Base-by-base conservation (phyloP, 2,888 invertebrate species). In the Choristoneura rosaceana region DNA sequence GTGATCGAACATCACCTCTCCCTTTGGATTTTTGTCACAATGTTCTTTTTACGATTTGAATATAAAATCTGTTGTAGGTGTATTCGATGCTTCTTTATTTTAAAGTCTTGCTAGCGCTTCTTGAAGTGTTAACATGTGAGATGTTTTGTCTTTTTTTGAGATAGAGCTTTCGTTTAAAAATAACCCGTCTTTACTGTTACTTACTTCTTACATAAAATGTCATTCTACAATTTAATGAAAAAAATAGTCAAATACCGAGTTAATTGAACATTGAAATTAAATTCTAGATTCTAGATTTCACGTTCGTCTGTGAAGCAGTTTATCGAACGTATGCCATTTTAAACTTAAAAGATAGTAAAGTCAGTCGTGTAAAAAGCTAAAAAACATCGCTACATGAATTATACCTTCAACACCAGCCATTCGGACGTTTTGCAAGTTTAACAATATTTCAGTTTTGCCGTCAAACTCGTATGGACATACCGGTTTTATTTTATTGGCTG, bases 401-500 rank as follows among this genome's bases (percentile, higher is more conserved):
- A 69, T 59, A 52, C 59, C 63, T 64, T 73, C 76, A 80, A 77
- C 75, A 78, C 80, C 80, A 84, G 83, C 84, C 84, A 84, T 79
- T 86, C 85, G 76, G 79, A 81, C 88, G 84, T 88, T 91, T 91
- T 89, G 89, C 87, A 89, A 90, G 88, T 90, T 91, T 89, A 90
- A 91, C 89, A 89, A 91, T 91, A 91, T 92, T 92, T 90, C 88
- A 88, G 82, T 78, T 81, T 77, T 79, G 79, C 82, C 85, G 80
- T 82, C 83, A 75, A 70, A 66, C 66, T 80, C 78, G 85, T 81
- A 83, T 77, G 82, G 81, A 79, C 82, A 82, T 81, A 79, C 80
- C 79, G 78, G 81, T 87, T 89, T 87, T 84, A 85, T 89, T 89
- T 87, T 87, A 87, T 82, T 84, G 85, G 78, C 80, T 77, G 79